A percentile compares a stretch with the other conserved stretches of the same genome.
Evolutionary conservation across 2,113 vertebrate genomes (phyloP).

Genomic region (Sporophila hypoxantha): DNA sequence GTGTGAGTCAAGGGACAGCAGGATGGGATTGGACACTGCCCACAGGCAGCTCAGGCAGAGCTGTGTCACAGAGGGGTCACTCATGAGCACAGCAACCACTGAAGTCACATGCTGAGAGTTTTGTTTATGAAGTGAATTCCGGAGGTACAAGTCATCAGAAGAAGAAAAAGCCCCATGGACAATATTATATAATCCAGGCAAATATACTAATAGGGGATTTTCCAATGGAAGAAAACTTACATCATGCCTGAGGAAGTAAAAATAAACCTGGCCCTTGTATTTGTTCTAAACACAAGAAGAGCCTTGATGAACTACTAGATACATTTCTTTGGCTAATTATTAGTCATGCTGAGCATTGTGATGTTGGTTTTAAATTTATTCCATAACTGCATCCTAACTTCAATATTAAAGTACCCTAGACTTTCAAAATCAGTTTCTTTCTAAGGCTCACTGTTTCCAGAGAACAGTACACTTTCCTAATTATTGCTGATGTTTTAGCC

Average conservation of each 20-base stretch:
- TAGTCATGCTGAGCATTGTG: constrained; percentile 14
- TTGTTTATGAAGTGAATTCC: constrained; percentile 25
- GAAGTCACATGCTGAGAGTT: not conserved
- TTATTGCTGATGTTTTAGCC: constrained; percentile 28
- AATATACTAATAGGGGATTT: constrained; percentile 54
- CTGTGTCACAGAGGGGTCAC: constrained; percentile 1
- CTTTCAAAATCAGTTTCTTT: constrained; percentile 12
- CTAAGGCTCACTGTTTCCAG: constrained; percentile 41
- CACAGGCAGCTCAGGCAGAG: not conserved
- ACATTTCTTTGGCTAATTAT: constrained; percentile 44
- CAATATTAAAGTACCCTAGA: not conserved
- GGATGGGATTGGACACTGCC: not conserved
- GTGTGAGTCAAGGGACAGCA: not conserved
- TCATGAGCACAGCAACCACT: not conserved
- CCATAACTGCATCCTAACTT: constrained; percentile 34
- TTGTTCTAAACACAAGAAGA: constrained; percentile 37
- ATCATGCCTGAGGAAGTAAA: constrained; percentile 47
- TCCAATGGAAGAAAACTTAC: constrained; percentile 58
- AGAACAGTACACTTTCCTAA: constrained; percentile 26
- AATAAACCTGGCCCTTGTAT: constrained; percentile 50
- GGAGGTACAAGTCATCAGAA: not conserved
- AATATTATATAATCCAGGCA: constrained; percentile 41
- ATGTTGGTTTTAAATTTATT: constrained; percentile 26
- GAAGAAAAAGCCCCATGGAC: constrained; percentile 24
- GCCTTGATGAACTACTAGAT: constrained; percentile 40